Evolutionary conservation across 2,888 invertebrate species (phyloP).

Genomic region (Melangyna quadrimaculata): DNA sequence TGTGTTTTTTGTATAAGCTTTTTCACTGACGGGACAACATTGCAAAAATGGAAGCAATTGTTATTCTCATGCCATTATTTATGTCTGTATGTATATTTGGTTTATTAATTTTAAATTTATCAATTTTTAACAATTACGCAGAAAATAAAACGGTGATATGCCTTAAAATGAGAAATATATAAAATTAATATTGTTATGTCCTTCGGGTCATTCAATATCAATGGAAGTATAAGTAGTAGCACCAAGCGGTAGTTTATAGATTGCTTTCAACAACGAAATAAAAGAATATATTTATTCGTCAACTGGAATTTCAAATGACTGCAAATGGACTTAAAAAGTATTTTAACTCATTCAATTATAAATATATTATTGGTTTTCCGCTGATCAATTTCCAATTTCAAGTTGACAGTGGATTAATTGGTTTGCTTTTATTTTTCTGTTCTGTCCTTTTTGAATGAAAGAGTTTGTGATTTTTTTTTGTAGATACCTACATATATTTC

Average conservation of each 20-base stretch:
- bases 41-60: too few species aligned
- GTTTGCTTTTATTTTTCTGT: background rate
- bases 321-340: slow-evolving; percentile 29
- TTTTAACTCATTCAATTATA: slow-evolving; percentile 45
- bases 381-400: slow-evolving; percentile 25
- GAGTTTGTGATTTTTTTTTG: slow-evolving; percentile 8
- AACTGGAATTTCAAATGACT: background rate
- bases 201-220: background rate
- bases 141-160: background rate
- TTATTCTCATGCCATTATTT: too few species aligned
- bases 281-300: background rate
- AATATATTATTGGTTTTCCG: slow-evolving; percentile 34
- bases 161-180: background rate
- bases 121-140: background rate
- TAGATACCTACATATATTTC: background rate
- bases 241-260: background rate
- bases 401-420: slow-evolving; percentile 18
- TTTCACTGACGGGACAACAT: too few species aligned
- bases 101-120: background rate
- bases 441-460: background rate
- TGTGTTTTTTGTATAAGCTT: too few species aligned
- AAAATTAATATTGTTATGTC: background rate
- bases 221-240: background rate
- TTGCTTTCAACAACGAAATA: background rate
- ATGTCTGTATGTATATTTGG: too few species aligned